Conservation (phyloP, 2,888 invertebrate genomes). For the Himalopsyche japonica region DNA sequence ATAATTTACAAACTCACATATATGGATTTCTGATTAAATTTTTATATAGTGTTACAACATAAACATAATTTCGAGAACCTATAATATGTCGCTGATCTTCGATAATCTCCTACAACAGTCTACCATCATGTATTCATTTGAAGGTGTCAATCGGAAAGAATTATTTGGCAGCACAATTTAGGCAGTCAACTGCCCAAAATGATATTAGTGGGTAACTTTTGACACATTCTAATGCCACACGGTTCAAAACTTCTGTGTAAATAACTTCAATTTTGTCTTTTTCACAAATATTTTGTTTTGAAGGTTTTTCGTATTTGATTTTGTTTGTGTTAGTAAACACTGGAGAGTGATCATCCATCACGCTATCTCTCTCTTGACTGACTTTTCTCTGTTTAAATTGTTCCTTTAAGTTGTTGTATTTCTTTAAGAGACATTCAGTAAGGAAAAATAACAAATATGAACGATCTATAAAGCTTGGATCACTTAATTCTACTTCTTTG, state of each 20-base stretch:
- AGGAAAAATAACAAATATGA: constrained; percentile 19
- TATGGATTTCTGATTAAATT: neutral
- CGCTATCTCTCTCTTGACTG: neutral
- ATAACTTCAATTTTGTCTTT: neutral
- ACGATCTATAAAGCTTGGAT: constrained; percentile 5
- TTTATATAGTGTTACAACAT: neutral
- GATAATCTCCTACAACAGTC: too few relatives aligned
- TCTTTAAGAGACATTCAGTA: constrained; percentile 9
- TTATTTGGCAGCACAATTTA: constrained; percentile 10
- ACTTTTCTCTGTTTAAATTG: neutral
- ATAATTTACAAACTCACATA: neutral
- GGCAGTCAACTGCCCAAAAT: constrained; percentile 33
- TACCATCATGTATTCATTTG: too few relatives aligned
- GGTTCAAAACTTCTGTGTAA: constrained; percentile 16
- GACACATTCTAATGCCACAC: constrained; percentile 18
- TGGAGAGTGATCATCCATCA: neutral
- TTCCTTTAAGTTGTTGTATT: neutral
- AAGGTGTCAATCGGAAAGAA: neutral
- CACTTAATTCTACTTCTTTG: constrained; percentile 14
- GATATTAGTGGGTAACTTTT: constrained; percentile 31
- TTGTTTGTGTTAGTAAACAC: neutral
- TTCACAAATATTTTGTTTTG: neutral
- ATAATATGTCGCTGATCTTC: too few relatives aligned
- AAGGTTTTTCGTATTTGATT: neutral
- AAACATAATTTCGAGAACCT: neutral